Conservation (phyloP, 2,888 invertebrate genomes). For the Meteorus cinctellus region DNA sequence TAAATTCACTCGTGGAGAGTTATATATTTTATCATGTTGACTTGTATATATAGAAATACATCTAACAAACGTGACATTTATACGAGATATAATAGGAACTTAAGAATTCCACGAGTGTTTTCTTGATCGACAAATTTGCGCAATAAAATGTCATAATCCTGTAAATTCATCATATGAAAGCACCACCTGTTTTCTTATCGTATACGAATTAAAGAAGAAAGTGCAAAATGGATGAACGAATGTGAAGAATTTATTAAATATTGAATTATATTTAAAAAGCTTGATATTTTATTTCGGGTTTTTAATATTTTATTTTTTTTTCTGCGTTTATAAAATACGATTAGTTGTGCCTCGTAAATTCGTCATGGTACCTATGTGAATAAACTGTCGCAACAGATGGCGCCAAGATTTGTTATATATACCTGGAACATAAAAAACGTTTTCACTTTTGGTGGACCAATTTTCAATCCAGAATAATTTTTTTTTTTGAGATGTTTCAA, state of each 20-base stretch:
- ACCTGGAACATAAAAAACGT: not conserved
- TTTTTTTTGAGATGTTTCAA: too few relatives aligned
- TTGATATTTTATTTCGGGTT: slow-evolving; percentile 23
- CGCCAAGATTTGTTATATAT: not conserved
- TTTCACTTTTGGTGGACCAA: too few relatives aligned
- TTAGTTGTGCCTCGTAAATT: not conserved
- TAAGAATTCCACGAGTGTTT: slow-evolving; percentile 42
- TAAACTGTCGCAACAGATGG: not conserved
- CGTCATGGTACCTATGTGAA: not conserved
- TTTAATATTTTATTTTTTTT: not conserved
- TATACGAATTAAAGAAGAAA: slow-evolving; percentile 33
- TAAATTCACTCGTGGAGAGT: not conserved
- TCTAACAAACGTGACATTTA: slow-evolving; percentile 1
- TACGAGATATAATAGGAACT: slow-evolving; percentile 20
- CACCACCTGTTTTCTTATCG: slow-evolving; percentile 48
- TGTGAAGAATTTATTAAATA: not conserved
- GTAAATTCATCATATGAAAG: slow-evolving; percentile 44
- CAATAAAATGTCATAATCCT: slow-evolving; percentile 52
- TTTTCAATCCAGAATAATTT: too few relatives aligned
- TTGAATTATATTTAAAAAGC: not conserved
- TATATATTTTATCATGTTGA: not conserved
- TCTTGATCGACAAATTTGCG: slow-evolving; percentile 47
- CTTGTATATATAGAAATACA: not conserved
- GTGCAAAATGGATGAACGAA: not conserved
- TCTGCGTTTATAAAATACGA: not conserved